phyloP scores from a whole-genome alignment of 2,797 vertebrate genomes.

The Etheostoma nigrum region DNA sequence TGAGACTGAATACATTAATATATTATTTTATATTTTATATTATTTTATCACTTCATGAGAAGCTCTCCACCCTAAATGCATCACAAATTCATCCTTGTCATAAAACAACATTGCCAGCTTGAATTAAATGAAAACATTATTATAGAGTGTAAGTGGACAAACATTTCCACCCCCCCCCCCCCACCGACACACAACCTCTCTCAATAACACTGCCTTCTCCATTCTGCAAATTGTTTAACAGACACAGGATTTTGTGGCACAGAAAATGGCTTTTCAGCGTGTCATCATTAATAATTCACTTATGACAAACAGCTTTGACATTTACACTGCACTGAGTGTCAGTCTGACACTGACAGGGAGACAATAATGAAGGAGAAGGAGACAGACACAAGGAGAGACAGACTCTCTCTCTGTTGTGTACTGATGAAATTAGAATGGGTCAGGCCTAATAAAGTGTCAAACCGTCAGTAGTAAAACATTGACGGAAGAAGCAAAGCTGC shows the following conservation, averaged over 20 bases:
- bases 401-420: slow-evolving; percentile 43
- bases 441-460: slow-evolving; percentile 45
- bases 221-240: slow-evolving; percentile 53
- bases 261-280: slow-evolving; percentile 81
- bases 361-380: slow-evolving; percentile 69
- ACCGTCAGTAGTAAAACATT: slow-evolving; percentile 44
- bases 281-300: slow-evolving; percentile 87
- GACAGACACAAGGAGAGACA: slow-evolving; percentile 31
- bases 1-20: slow-evolving; percentile 8
- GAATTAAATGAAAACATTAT: slow-evolving; percentile 46
- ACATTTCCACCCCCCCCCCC: slow-evolving; percentile 3
- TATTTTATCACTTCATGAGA: slow-evolving; percentile 37
- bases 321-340: slow-evolving; percentile 79
- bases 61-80: slow-evolving; percentile 1
- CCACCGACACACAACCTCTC: neutral
- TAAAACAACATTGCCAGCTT: slow-evolving; percentile 38
- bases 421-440: slow-evolving; percentile 70
- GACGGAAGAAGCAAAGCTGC: slow-evolving; percentile 37
- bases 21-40: slow-evolving; percentile 24
- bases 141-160: slow-evolving; percentile 12
- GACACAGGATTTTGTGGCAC: slow-evolving; percentile 64
- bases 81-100: slow-evolving; percentile 23
- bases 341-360: slow-evolving; percentile 69
- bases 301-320: slow-evolving; percentile 85
- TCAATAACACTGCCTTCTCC: slow-evolving; percentile 11